These are phyloP conservation scores for Drosophila stalkeri DNA, from an alignment of 2,888 invertebrate genomes.

Conservation along the genomic window DNA sequence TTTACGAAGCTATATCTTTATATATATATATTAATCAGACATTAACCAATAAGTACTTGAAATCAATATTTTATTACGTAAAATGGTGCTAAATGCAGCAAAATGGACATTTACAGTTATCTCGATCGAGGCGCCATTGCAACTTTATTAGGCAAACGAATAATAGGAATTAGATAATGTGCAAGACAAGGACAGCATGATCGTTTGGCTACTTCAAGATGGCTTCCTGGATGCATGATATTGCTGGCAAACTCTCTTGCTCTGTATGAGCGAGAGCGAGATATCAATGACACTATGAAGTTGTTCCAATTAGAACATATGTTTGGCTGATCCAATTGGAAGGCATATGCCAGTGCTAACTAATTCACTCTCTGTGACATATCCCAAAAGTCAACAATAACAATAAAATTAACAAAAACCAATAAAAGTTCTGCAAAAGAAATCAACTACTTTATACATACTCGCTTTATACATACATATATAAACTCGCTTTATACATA, in stretches of 20 bases:
- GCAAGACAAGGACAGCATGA: neutral
- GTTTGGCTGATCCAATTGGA: neutral
- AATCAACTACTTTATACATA: constrained; percentile 57
- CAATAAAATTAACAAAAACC: neutral
- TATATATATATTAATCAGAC: neutral
- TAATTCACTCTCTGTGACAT: neutral
- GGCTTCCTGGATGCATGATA: neutral
- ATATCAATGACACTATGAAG: neutral
- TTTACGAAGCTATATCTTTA: neutral
- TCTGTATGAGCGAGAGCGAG: neutral
- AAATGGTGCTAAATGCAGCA: neutral
- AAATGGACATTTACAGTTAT: neutral
- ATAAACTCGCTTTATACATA: constrained; percentile 55
- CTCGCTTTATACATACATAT: constrained; percentile 48
- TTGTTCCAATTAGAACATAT: neutral
- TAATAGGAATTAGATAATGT: neutral
- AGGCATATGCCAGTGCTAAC: neutral
- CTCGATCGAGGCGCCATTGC: neutral
- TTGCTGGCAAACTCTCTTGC: neutral
- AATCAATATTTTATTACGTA: neutral
- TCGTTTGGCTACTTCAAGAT: neutral
- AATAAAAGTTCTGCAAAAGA: constrained; percentile 22
- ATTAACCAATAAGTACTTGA: neutral
- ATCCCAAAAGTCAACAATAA: neutral
- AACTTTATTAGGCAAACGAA: neutral